phyloP scores from a whole-genome alignment of 1,140 invertebrate species.

The Pectinophora gossypiella region DNA sequence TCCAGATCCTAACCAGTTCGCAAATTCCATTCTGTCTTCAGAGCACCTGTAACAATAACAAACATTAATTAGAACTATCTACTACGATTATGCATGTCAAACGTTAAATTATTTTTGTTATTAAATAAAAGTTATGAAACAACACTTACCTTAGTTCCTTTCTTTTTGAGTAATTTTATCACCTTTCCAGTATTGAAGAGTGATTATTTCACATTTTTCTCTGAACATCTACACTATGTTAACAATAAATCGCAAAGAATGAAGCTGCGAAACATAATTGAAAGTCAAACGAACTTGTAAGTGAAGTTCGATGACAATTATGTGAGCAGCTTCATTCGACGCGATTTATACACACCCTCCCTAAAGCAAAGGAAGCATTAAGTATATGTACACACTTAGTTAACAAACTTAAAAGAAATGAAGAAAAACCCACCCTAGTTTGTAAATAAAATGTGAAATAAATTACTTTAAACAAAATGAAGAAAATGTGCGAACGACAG shows the following conservation, averaged over 20 bases:
- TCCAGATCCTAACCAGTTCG: background rate
- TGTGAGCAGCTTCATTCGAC: constrained; percentile 8
- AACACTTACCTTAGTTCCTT: too few species aligned
- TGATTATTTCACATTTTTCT: too few species aligned
- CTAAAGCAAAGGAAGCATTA: background rate
- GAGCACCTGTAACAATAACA: background rate
- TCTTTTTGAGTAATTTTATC: too few species aligned
- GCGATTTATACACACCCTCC: constrained; percentile 1
- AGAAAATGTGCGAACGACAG: background rate
- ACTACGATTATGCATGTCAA: too few species aligned
- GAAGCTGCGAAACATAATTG: constrained; percentile 7
- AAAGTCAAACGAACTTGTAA: constrained; percentile 10
- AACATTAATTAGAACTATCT: background rate
- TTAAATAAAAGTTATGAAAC: background rate
- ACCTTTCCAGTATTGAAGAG: too few species aligned
- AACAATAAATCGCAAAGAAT: constrained; percentile 10
- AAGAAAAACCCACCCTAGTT: too few species aligned
- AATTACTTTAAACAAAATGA: constrained; percentile 3
- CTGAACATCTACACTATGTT: constrained; percentile 7
- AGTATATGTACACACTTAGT: background rate
- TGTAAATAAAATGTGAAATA: background rate
- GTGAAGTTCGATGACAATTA: constrained; percentile 11
- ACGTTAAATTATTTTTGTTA: background rate
- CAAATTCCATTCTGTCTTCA: background rate
- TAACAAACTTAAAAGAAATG: background rate